These are phyloP conservation scores for Crotalus helleri DNA, from an alignment of 2,113 vertebrate genomes.

Conservation along the genomic window DNA sequence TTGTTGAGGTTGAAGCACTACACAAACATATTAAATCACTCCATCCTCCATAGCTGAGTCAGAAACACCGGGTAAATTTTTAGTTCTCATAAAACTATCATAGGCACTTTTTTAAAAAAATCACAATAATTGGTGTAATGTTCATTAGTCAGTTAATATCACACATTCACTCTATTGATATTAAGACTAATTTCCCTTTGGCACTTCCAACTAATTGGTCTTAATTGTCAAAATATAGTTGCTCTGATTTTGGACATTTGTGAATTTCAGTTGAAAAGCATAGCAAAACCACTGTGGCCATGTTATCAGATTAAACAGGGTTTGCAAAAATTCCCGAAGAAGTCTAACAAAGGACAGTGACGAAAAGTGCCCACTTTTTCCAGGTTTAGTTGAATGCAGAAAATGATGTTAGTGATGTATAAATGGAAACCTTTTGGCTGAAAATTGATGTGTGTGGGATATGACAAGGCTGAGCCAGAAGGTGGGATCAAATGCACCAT, in stretches of 20 bases:
- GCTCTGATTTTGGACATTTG: slow-evolving; percentile 24
- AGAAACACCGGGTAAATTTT: slow-evolving; percentile 14
- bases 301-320: not conserved
- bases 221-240: slow-evolving; percentile 29
- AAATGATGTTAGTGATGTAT: not conserved
- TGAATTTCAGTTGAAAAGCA: slow-evolving; percentile 30
- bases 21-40: not conserved
- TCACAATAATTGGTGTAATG: slow-evolving; percentile 15
- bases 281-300: not conserved
- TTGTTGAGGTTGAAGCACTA: not conserved
- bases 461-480: too few relatives aligned
- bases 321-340: not conserved
- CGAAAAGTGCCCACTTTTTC: not conserved
- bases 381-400: not conserved
- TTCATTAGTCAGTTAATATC: slow-evolving; percentile 23
- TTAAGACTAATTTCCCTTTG: slow-evolving; percentile 41
- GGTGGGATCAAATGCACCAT: too few relatives aligned
- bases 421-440: not conserved
- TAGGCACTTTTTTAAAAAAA: slow-evolving; percentile 14
- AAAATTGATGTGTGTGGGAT: not conserved
- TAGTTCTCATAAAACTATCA: slow-evolving; percentile 39
- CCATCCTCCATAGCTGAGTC: not conserved
- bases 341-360: not conserved
- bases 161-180: not conserved
- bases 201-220: slow-evolving; percentile 28